phyloP scores from a whole-genome alignment of 2,797 vertebrate species.

The Leptoclinus maculatus region DNA sequence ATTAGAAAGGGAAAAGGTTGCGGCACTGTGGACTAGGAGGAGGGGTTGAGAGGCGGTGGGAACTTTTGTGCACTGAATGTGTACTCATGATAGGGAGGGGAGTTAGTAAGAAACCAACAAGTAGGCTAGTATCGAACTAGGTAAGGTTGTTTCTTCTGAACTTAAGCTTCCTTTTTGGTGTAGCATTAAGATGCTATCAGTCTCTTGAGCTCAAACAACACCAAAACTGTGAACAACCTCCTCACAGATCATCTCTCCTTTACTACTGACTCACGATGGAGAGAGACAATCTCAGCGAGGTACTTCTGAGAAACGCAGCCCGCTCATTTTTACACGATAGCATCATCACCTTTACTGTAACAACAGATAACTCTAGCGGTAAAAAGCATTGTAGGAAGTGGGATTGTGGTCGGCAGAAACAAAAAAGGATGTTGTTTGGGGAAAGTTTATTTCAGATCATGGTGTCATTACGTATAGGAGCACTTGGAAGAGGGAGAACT shows the following conservation, averaged over 20 bases:
- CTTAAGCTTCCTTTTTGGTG: neutral
- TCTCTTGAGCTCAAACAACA: neutral
- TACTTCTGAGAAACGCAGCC: constrained; percentile 26
- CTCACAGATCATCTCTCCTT: constrained; percentile 24
- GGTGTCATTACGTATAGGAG: neutral
- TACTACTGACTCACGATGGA: constrained; percentile 43
- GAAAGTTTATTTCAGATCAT: neutral
- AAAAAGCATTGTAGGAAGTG: constrained; percentile 16
- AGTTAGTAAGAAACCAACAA: constrained; percentile 5
- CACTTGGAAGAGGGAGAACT: constrained; percentile 7
- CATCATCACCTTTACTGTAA: constrained; percentile 47
- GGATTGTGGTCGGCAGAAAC: constrained; percentile 21
- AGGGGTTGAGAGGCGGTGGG: constrained; percentile 60
- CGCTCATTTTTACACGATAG: constrained; percentile 31
- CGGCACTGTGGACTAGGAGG: constrained; percentile 35
- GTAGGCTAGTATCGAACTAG: neutral
- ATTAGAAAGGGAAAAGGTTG: constrained; percentile 79
- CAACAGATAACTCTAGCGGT: neutral
- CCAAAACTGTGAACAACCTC: constrained; percentile 1
- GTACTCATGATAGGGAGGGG: constrained; percentile 8
- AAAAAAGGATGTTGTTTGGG: constrained; percentile 5
- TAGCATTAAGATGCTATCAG: neutral
- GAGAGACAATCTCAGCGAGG: neutral
- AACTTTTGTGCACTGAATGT: constrained; percentile 53
- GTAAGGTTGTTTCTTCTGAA: neutral